Conservation (phyloP, 1,140 invertebrate genomes). For the Leptestheria dahalacensis region DNA sequence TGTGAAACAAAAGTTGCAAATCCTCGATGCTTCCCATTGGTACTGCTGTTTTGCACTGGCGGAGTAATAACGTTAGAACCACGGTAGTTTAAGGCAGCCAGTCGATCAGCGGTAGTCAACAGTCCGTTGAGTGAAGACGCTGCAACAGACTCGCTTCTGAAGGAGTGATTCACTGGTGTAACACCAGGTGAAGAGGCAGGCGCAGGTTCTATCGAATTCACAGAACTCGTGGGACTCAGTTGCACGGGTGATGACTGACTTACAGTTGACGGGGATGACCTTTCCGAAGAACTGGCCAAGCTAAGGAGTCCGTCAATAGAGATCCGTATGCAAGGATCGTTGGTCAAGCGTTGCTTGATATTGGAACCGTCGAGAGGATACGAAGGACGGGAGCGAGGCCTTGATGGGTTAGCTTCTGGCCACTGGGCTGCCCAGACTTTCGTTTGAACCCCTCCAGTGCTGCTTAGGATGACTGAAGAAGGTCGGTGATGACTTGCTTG, state of each 20-base stretch:
- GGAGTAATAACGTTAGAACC: not conserved
- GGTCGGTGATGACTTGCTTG: too few relatives aligned
- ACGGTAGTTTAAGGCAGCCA: not conserved
- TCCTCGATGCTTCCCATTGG: too few relatives aligned
- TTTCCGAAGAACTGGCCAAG: slow-evolving; percentile 43
- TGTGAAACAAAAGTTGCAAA: too few relatives aligned
- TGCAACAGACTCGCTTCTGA: too few relatives aligned
- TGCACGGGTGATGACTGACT: not conserved
- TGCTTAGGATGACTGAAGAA: slow-evolving; percentile 24
- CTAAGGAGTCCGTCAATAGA: slow-evolving; percentile 66
- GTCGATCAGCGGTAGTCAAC: not conserved
- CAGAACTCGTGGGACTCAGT: not conserved
- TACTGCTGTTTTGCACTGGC: not conserved
- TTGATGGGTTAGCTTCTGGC: slow-evolving; percentile 1
- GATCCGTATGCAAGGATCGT: slow-evolving; percentile 42
- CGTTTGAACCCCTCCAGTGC: slow-evolving; percentile 25
- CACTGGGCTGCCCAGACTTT: slow-evolving; percentile 24
- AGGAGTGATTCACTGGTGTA: too few relatives aligned
- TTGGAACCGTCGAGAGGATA: not conserved
- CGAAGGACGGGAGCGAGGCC: slow-evolving; percentile 6
- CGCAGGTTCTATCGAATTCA: not conserved
- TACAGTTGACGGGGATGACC: not conserved
- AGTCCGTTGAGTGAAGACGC: too few relatives aligned
- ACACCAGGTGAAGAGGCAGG: too few relatives aligned
- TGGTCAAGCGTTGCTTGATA: not conserved